A percentile compares a stretch with the other conserved stretches of the same genome.
phyloP scores from a whole-genome alignment of 2,888 invertebrate species.

The Phrixothrix hirtus region DNA sequence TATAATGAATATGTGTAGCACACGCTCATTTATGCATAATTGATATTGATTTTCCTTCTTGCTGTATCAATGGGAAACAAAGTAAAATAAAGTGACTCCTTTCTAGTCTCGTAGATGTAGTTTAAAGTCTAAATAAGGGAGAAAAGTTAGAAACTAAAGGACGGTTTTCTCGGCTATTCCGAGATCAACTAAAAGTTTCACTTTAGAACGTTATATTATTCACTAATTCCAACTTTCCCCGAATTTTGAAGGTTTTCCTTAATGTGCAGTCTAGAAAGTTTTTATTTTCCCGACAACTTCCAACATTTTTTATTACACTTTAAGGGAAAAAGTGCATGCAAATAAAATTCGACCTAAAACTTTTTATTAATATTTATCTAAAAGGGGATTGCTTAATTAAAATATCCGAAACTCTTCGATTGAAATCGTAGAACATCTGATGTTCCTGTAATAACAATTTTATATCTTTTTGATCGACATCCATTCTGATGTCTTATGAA shows the following conservation, averaged over 20 bases:
- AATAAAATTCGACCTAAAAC: constrained; percentile 1
- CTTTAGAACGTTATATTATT: constrained; percentile 35
- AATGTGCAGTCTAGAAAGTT: constrained; percentile 39
- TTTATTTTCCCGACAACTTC: too few relatives aligned
- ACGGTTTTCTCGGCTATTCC: constrained; percentile 32
- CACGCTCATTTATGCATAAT: constrained; percentile 26
- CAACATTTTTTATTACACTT: too few relatives aligned
- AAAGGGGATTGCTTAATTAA: constrained; percentile 1
- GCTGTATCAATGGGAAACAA: constrained; percentile 10
- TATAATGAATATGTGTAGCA: constrained; percentile 25
- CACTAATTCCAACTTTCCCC: constrained; percentile 34
- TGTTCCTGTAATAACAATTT: constrained; percentile 24
- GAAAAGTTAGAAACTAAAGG: constrained; percentile 39
- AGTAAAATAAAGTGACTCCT: constrained; percentile 9
- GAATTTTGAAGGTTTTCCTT: constrained; percentile 33
- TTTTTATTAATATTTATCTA: background rate
- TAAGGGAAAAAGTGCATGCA: background rate
- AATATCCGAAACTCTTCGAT: background rate
- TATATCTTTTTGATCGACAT: constrained; percentile 29
- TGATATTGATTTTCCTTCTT: constrained; percentile 21
- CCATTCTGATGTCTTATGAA: constrained; percentile 31
- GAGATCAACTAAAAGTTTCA: constrained; percentile 33
- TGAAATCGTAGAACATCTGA: constrained; percentile 13
- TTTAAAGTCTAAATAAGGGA: constrained; percentile 27
- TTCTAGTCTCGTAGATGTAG: constrained; percentile 11